Evolutionary conservation across 2,797 vertebrate genomes (phyloP).

Genomic region (Galagoides demidoff): DNA sequence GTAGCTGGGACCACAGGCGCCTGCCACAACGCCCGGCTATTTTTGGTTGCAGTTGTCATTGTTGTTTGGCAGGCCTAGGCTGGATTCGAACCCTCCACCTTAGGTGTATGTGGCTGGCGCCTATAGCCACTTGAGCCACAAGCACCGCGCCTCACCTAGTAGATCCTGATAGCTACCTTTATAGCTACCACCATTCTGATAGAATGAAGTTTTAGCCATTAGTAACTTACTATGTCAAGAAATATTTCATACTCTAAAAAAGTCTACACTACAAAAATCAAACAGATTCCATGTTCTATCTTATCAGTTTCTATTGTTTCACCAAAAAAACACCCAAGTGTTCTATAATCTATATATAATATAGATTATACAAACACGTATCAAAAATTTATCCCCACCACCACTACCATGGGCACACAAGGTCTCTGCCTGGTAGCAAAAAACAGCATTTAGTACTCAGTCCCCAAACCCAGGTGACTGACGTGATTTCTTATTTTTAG

Average conservation of each 20-base stretch:
- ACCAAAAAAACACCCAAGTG: not conserved
- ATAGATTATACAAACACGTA: not conserved
- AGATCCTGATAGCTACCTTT: not conserved
- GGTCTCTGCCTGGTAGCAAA: not conserved
- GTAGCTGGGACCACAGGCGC: no score
- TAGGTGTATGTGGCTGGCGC: no score
- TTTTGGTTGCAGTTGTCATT: no score
- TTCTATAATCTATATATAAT: not conserved
- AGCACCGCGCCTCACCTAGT: not conserved
- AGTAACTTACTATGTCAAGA: conserved; percentile 11
- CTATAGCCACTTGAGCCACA: no score
- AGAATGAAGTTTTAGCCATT: not conserved
- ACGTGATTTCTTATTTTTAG: not conserved
- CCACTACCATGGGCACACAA: not conserved
- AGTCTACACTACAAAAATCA: not conserved
- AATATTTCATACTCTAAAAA: conserved; percentile 14
- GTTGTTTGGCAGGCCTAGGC: no score
- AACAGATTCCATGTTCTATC: not conserved
- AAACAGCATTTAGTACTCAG: not conserved
- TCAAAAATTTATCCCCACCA: not conserved
- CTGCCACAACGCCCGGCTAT: no score
- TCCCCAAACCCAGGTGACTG: not conserved
- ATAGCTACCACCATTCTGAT: not conserved
- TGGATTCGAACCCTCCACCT: no score
- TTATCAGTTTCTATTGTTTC: not conserved